A percentile compares a stretch with the other conserved stretches of the same genome.
Conservation (phyloP, 2,888 invertebrate species). For the Tortricodes alternella region DNA sequence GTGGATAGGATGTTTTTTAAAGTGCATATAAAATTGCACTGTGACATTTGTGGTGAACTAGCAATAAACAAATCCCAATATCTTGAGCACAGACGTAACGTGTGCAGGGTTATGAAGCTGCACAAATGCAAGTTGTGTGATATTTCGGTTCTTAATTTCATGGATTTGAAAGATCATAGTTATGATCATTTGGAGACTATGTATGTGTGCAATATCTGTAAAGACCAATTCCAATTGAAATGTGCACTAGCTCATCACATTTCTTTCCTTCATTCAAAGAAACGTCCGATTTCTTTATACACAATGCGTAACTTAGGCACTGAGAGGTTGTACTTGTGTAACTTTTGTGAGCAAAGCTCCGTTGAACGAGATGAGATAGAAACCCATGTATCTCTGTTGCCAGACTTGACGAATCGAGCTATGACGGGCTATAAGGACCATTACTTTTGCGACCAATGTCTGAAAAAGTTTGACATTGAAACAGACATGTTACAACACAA, state of each 20-base stretch:
- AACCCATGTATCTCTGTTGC: slow-evolving; percentile 52
- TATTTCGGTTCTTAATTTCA: slow-evolving; percentile 52
- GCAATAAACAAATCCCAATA: slow-evolving; percentile 49
- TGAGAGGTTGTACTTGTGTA: slow-evolving; percentile 58
- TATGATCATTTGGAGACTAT: slow-evolving; percentile 53
- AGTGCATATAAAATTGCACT: slow-evolving; percentile 70
- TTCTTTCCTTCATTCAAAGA: slow-evolving; percentile 55
- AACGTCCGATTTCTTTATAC: slow-evolving; percentile 50
- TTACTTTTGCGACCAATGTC: slow-evolving; percentile 68
- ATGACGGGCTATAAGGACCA: slow-evolving; percentile 65
- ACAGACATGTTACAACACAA: slow-evolving; percentile 67
- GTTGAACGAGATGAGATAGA: slow-evolving; percentile 55
- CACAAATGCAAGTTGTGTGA: slow-evolving; percentile 60
- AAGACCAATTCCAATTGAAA: slow-evolving; percentile 59
- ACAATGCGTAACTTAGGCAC: slow-evolving; percentile 48
- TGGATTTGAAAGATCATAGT: slow-evolving; percentile 69
- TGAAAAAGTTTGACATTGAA: slow-evolving; percentile 61
- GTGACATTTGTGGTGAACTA: slow-evolving; percentile 56
- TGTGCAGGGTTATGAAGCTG: slow-evolving; percentile 53
- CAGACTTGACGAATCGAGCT: slow-evolving; percentile 56
- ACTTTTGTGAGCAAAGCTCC: slow-evolving; percentile 63
- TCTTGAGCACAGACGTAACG: slow-evolving; percentile 51
- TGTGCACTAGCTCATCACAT: slow-evolving; percentile 64
- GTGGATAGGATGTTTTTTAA: slow-evolving; percentile 69
- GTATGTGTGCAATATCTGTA: slow-evolving; percentile 66